phyloP scores from a whole-genome alignment of 2,797 vertebrate species.

The Danio aesculapii region DNA sequence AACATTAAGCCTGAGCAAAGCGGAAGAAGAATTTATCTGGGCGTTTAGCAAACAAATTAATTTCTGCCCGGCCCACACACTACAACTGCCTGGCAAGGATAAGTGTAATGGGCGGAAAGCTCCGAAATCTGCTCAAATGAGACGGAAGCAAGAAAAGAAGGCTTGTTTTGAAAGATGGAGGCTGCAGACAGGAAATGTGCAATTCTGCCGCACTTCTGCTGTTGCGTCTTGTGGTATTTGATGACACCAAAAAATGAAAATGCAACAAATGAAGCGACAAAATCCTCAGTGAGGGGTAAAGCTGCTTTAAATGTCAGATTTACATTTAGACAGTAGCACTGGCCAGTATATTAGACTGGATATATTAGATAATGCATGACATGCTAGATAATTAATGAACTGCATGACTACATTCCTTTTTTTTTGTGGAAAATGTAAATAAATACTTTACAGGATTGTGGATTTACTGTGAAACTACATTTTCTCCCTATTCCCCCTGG shows the following conservation, averaged over 20 bases:
- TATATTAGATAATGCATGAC: too few relatives aligned
- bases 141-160: neutral
- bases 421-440: too few relatives aligned
- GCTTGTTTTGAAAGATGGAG: conserved; percentile 25
- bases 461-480: too few relatives aligned
- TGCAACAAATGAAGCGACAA: conserved; percentile 6
- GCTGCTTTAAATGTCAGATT: conserved; percentile 29
- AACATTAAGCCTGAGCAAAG: conserved; percentile 9
- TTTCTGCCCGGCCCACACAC: conserved; percentile 16
- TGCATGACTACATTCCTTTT: too few relatives aligned
- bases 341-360: neutral
- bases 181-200: conserved; percentile 38
- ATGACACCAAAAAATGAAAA: neutral
- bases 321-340: conserved; percentile 11
- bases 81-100: neutral
- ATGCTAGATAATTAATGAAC: too few relatives aligned
- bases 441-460: too few relatives aligned
- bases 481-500: too few relatives aligned
- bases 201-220: conserved; percentile 15
- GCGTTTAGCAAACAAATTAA: conserved; percentile 17
- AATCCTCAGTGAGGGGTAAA: conserved; percentile 11
- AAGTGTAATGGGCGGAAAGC: neutral
- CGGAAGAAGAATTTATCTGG: conserved; percentile 8
- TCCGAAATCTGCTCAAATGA: conserved; percentile 19
- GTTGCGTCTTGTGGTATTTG: conserved; percentile 25